Evolutionary conservation across 2,113 vertebrate species (phyloP).

Genomic region (Ciconia maguari): DNA sequence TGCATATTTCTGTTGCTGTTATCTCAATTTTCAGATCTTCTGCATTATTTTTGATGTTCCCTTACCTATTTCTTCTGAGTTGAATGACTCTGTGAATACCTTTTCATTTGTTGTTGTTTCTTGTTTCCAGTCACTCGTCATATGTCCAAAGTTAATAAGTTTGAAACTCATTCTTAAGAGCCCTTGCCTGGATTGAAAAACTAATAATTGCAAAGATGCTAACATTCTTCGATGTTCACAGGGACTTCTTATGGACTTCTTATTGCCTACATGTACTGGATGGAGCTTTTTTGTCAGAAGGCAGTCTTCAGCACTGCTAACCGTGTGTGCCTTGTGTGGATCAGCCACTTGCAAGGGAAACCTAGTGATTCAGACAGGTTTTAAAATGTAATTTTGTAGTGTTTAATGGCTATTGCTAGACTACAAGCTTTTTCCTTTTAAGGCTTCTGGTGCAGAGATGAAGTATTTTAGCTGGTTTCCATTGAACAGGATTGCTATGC

Average conservation of each 20-base stretch:
- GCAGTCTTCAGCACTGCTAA: not conserved
- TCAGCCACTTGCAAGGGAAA: not conserved
- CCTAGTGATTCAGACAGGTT: not conserved
- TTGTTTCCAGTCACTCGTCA: not conserved
- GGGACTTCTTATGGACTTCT: not conserved
- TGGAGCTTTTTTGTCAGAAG: not conserved
- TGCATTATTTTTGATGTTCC: not conserved
- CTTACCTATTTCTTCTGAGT: not conserved
- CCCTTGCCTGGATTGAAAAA: not conserved
- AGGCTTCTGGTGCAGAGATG: not conserved
- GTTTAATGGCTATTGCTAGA: not conserved
- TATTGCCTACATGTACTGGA: not conserved
- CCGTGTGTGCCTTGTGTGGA: not conserved
- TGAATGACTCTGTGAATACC: not conserved
- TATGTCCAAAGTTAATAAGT: not conserved
- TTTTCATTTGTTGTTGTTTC: not conserved
- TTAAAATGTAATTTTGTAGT: not conserved
- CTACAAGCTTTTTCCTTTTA: not conserved
- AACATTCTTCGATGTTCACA: rapidly evolving
- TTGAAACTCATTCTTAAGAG: not conserved
- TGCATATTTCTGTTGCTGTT: not conserved
- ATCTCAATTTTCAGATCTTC: not conserved
- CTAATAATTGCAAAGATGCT: not conserved
- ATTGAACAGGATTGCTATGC: not conserved
- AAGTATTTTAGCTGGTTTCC: not conserved